Conservation (phyloP, 2,888 invertebrate species). For the Pandemis cinnamomeana region DNA sequence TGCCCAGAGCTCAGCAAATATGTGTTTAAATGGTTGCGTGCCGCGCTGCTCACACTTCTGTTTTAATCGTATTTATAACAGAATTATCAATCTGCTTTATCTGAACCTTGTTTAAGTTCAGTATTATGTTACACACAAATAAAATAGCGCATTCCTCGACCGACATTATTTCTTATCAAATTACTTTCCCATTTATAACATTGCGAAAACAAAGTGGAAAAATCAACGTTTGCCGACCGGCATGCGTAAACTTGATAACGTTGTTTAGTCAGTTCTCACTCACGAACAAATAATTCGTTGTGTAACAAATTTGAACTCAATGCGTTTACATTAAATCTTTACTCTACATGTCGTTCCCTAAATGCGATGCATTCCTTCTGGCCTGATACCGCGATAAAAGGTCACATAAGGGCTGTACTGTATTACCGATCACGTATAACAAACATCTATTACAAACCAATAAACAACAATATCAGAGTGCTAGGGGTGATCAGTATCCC, state of each 20-base stretch:
- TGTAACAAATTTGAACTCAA: background rate
- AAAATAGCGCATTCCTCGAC: slow-evolving; percentile 21
- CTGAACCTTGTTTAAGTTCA: background rate
- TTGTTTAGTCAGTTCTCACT: slow-evolving; percentile 34
- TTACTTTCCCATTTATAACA: slow-evolving; percentile 7
- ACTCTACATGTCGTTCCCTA: background rate
- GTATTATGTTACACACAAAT: background rate
- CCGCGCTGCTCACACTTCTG: slow-evolving; percentile 1
- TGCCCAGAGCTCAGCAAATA: slow-evolving; percentile 4
- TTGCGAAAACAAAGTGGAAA: slow-evolving; percentile 45
- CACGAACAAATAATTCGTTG: background rate
- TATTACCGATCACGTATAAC: slow-evolving; percentile 14
- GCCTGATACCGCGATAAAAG: slow-evolving; percentile 27
- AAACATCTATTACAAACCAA: background rate
- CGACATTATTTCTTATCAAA: slow-evolving; percentile 9
- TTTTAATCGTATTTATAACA: slow-evolving; percentile 4
- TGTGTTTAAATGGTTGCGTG: background rate
- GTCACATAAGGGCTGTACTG: slow-evolving; percentile 15
- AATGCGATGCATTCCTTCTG: slow-evolving; percentile 16
- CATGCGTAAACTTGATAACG: slow-evolving; percentile 50
- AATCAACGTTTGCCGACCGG: slow-evolving; percentile 46
- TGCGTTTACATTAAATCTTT: background rate
- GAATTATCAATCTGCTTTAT: slow-evolving; percentile 1
- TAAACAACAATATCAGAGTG: background rate
- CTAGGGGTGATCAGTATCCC: background rate